Base-by-base conservation (phyloP, 2,797 vertebrate species). In the Anomalospiza imberbis region DNA sequence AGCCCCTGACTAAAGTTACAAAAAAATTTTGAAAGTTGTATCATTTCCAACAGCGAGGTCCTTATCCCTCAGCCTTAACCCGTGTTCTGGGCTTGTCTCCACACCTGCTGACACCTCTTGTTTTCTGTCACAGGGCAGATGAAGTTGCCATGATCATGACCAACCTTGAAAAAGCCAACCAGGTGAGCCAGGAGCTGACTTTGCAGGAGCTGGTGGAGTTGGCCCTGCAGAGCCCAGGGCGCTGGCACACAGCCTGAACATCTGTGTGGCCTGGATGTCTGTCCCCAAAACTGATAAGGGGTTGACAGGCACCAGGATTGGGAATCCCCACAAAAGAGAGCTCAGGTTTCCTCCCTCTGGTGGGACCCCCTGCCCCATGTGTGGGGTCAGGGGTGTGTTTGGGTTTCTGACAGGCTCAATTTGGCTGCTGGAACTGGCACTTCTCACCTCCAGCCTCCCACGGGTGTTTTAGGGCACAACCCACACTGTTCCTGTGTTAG, bases 91-190 rank as follows among this genome's bases (percentile, higher is more conserved):
- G 40, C n/a, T 68, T 48, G 28, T 50, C 71, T 26, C 73, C 3
- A 0, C 2, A 5, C 32, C 12, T 0, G 2, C 53, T 81, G n/a
- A 91, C 3, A 0, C 58, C 28, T 67, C 72, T 88, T 42, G 7
- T 87, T 95, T 96, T 96, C 95, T 89, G 10, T 98, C 97, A 26
- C 97, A 99, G 99, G 98, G 98, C 98, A 70, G 99, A 99, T 50
- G 99, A 99, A 98, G 98, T 99, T 31, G 97, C 98, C 94, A 96
- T 98, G 98, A 98, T 99, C 98, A 98, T 99, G 98, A 98, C 98
- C 2, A 99, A 99, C 97, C 98, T 99, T 15, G 99, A 99, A 96
- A 99, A 99, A 97, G 99, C 99, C 81, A 99, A 99, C 97, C 99
- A 99, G 99, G 99, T 99, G 97, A 99, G 99, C 89, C 29, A 16